Evolutionary conservation across 2,888 invertebrate genomes (phyloP).

Genomic region (Blomia tropicalis): DNA sequence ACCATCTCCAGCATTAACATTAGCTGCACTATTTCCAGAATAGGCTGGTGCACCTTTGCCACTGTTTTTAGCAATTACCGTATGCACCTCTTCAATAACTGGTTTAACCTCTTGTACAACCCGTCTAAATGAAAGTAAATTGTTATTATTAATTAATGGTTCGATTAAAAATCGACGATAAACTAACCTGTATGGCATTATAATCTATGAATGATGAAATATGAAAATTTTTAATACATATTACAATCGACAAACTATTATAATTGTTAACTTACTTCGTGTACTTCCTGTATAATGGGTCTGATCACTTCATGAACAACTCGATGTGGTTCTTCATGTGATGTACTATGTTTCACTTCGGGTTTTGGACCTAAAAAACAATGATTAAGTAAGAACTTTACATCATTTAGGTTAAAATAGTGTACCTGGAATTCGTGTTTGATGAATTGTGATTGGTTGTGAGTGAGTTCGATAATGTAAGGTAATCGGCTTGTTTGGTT

Average conservation of each 20-base stretch:
- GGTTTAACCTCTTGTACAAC: background rate
- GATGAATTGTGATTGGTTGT: conserved; percentile 8
- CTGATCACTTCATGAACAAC: conserved; percentile 11
- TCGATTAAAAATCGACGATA: too few species aligned
- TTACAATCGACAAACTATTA: background rate
- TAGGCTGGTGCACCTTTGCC: background rate
- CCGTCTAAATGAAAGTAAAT: background rate
- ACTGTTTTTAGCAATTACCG: background rate
- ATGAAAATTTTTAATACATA: background rate
- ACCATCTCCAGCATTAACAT: background rate
- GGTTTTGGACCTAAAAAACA: conserved; percentile 12
- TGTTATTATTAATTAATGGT: background rate
- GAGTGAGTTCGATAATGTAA: conserved; percentile 8
- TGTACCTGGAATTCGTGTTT: conserved; percentile 11
- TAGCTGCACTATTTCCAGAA: background rate
- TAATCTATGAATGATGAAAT: background rate
- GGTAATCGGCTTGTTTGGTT: conserved; percentile 8
- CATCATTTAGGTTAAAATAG: background rate
- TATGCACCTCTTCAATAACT: background rate
- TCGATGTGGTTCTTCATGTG: conserved; percentile 8
- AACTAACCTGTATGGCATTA: too few species aligned
- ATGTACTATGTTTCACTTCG: conserved; percentile 3
- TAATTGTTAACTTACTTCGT: background rate
- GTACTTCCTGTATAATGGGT: conserved; percentile 9
- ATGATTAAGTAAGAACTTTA: too few species aligned